Evolutionary conservation across 2,888 invertebrate species (phyloP).

Genomic region (Orthosia incerta): DNA sequence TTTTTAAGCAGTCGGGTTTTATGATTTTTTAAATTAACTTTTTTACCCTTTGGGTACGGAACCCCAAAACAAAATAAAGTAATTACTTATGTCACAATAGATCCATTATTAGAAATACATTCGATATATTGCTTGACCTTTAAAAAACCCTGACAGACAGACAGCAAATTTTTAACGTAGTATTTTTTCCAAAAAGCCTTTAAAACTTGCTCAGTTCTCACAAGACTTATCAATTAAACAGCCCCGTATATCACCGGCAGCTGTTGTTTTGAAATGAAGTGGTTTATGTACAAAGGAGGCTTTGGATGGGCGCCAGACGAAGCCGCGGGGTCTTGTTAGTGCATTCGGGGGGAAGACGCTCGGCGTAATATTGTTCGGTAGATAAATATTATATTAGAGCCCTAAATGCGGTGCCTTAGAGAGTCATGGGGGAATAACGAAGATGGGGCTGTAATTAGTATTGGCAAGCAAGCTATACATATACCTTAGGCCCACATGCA

Average conservation of each 20-base stretch:
- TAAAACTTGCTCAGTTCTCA: background rate
- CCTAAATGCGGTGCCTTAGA: background rate
- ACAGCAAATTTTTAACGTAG: too few relatives aligned
- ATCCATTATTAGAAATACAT: conserved; percentile 17
- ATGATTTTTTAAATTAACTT: too few relatives aligned
- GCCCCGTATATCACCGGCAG: conserved; percentile 56
- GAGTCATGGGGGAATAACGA: background rate
- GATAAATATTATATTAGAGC: conserved; percentile 24
- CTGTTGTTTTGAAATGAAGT: conserved; percentile 62
- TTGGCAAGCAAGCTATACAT: background rate
- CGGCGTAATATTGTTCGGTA: conserved; percentile 36
- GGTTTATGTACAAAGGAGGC: conserved; percentile 59
- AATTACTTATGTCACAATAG: conserved; percentile 10
- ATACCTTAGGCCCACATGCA: too few relatives aligned
- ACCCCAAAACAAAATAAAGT: background rate
- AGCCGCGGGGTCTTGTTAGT: conserved; percentile 49
- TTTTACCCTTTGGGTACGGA: too few relatives aligned
- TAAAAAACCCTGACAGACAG: conserved; percentile 17
- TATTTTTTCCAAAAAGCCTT: background rate
- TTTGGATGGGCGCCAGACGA: conserved; percentile 61
- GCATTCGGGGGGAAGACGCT: conserved; percentile 29
- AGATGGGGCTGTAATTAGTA: background rate
- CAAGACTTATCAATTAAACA: conserved; percentile 40
- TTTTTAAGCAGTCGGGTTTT: too few relatives aligned
- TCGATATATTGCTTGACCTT: conserved; percentile 3